These are phyloP conservation scores for Loxodonta africana DNA, from an alignment of 2,113 vertebrate species.

Conservation along the genomic window DNA sequence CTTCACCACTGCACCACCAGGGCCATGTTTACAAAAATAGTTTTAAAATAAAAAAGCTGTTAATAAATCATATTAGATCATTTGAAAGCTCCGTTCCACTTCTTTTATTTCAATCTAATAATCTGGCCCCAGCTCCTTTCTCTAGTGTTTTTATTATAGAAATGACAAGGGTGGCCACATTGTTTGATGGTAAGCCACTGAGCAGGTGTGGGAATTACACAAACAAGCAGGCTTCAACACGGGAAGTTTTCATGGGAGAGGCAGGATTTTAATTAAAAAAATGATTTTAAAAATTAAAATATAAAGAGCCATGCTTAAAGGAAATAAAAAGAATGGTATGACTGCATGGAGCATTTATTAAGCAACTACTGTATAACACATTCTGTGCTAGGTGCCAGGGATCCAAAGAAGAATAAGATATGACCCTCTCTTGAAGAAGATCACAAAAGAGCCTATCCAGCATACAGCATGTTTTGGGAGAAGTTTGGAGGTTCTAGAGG, in stretches of 20 bases:
- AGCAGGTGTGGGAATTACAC: background rate
- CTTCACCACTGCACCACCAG: too few species aligned
- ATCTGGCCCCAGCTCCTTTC: background rate
- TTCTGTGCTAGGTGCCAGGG: background rate
- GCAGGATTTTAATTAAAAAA: background rate
- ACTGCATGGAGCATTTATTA: background rate
- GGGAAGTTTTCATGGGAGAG: background rate
- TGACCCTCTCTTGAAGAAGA: background rate
- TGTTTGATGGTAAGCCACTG: background rate
- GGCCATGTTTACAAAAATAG: background rate
- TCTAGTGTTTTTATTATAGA: background rate
- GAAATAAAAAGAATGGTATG: background rate
- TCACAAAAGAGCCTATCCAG: background rate
- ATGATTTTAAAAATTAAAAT: constrained; percentile 56
- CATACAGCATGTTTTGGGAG: background rate
- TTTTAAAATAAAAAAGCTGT: background rate
- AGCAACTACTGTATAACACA: background rate
- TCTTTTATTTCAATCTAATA: background rate
- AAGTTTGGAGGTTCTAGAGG: background rate
- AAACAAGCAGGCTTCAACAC: background rate
- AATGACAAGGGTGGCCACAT: background rate
- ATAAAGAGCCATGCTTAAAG: background rate
- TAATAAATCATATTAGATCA: background rate
- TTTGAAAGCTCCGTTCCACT: background rate
- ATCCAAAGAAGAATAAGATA: background rate